These are phyloP conservation scores for Oreochromis mossambicus DNA, from an alignment of 2,797 vertebrate genomes.

Conservation along the genomic window DNA sequence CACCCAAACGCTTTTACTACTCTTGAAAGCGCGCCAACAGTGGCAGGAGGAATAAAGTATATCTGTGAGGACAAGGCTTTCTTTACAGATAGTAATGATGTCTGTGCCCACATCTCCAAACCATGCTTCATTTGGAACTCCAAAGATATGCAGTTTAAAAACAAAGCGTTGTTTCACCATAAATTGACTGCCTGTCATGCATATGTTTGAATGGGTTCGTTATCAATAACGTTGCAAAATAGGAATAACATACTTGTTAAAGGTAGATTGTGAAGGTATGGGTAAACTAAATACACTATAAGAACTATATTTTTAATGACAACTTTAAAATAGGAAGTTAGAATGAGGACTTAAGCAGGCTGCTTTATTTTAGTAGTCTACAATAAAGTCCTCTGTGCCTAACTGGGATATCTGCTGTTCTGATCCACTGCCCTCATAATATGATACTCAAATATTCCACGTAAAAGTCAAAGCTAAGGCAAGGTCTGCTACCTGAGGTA, in stretches of 20 bases:
- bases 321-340: not conserved
- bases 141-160: not conserved
- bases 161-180: not conserved
- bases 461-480: not conserved
- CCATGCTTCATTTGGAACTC: not conserved
- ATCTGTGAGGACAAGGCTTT: not conserved
- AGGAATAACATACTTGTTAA: not conserved
- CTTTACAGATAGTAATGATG: not conserved
- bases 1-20: not conserved
- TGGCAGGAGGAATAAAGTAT: not conserved
- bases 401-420: not conserved
- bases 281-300: not conserved
- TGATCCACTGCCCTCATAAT: not conserved
- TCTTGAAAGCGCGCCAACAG: not conserved
- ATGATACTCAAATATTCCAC: not conserved
- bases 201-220: not conserved
- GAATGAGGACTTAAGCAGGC: not conserved
- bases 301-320: not conserved
- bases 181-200: not conserved
- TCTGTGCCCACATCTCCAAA: not conserved
- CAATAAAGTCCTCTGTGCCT: not conserved
- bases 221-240: not conserved
- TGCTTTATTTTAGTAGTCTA: not conserved
- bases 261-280: not conserved
- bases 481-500: not conserved